Base-by-base conservation (phyloP, 1,140 invertebrate genomes). In the Ceratosolen solmsi region DNA sequence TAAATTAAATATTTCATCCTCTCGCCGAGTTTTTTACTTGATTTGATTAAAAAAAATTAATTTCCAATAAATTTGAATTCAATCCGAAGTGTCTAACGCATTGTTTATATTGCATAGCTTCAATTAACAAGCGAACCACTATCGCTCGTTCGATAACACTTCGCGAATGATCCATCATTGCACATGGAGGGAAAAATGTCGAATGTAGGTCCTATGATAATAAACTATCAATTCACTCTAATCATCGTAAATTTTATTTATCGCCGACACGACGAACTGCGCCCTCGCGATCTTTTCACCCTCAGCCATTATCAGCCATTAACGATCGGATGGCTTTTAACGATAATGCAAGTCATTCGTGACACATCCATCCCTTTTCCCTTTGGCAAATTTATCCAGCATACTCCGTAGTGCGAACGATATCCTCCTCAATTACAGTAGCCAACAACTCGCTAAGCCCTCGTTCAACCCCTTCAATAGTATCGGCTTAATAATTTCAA, bases 181-280 rank as follows among this genome's bases (percentile, higher is more conserved):
- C 11, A 30, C 1, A 46, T 20, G 8, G 65, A 11, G 1, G 22
- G 27, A 70, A 68, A 54, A 38, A 77, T 15, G 0, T 3, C 20
- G 17, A 56, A 41, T 20, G 20, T 2, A 38, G 1, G 3, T 11
- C 0, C 30, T 33, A n/a, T n/a, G 63, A 78, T 77, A 68, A 68
- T 49, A 60, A 68, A 54, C 9, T 41, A 38, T 33, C 17, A 54
- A 51, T 56, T 74, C 41, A 56, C 38, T 17, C 70, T 11, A 17
- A 51, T 79, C 46, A 80, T 80, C 54, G 27, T 73, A 80, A 80
- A 80, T 80, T 73, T 80, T 68, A 80, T 74, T 68, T 58, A 65
- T 75, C 30, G 58, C n/a, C 25, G 9, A 22, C 41, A 27, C 38
- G 79, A 74, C 25, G 51, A 74, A 15, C 71, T 27, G 70, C 51